A percentile compares a stretch with the other conserved stretches of the same genome.
Conservation (phyloP, 2,113 vertebrate genomes). For the Chionodraco myersi region DNA sequence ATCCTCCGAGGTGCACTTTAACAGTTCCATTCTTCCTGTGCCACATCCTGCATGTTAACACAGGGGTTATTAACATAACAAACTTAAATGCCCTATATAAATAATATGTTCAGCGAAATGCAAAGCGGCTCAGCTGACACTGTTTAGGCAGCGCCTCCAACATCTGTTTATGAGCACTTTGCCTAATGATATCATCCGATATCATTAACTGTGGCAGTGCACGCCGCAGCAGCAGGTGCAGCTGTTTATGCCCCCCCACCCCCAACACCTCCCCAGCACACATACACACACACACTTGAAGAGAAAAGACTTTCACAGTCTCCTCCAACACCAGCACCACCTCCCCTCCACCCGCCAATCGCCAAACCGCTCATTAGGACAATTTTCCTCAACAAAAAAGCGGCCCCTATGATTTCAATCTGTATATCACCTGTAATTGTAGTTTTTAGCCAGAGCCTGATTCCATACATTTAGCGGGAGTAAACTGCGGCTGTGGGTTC, state of each 20-base stretch:
- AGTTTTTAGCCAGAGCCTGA: conserved; percentile 99
- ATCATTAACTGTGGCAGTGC: conserved; percentile 99
- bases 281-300: conserved; percentile 65
- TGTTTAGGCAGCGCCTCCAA: conserved; percentile 99
- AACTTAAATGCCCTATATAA: conserved; percentile 99
- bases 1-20: conserved; percentile 57
- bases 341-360: conserved; percentile 83
- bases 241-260: conserved; percentile 92
- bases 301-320: conserved; percentile 91
- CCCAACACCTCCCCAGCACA: conserved; percentile 58
- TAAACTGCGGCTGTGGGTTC: conserved; percentile 91
- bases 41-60: conserved; percentile 98
- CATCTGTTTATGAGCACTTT: conserved; percentile 99
- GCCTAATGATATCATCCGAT: conserved; percentile 99
- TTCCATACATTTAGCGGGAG: conserved; percentile 99
- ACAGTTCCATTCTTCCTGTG: conserved; percentile 85
- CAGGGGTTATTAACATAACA: conserved; percentile 99
- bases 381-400: conserved; percentile 98
- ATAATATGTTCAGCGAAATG: conserved; percentile 98
- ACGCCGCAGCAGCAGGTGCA: conserved; percentile 97
- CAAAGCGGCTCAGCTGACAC: conserved; percentile 94
- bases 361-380: conserved; percentile 99
- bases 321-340: conserved; percentile 80
- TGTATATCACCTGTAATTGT: conserved; percentile 99
- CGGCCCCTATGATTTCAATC: conserved; percentile 99